Evolutionary conservation across 2,888 invertebrate genomes (phyloP).

Genomic region (Pomacea canaliculata): DNA sequence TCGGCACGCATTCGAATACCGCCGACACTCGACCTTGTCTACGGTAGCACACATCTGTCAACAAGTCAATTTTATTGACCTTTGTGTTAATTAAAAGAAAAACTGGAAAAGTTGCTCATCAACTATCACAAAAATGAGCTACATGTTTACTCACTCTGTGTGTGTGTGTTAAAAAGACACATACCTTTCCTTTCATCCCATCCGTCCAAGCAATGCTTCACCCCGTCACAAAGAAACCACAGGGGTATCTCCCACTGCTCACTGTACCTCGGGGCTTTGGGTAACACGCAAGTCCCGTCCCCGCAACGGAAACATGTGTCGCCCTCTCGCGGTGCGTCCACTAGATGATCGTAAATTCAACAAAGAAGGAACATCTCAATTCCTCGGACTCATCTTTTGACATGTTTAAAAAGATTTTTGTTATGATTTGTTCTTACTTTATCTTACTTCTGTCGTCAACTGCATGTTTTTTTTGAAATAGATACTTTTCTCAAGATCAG

Average conservation of each 20-base stretch:
- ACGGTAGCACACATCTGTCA: slow-evolving; percentile 38
- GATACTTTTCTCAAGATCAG: no score
- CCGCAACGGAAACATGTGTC: slow-evolving; percentile 46
- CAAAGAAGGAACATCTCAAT: no score
- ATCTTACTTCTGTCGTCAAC: no score
- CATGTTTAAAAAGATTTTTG: no score
- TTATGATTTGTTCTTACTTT: no score
- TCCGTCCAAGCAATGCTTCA: slow-evolving; percentile 45
- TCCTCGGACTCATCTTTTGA: no score
- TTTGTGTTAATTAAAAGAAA: no score
- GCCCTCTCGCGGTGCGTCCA: slow-evolving; percentile 1
- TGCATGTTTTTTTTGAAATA: no score
- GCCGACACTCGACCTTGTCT: slow-evolving; percentile 21
- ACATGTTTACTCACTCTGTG: no score
- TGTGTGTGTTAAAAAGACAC: neutral
- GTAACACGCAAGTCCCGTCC: slow-evolving; percentile 48
- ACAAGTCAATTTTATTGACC: neutral
- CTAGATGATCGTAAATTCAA: no score
- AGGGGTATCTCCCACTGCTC: slow-evolving; percentile 40
- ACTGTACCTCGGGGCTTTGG: slow-evolving; percentile 39
- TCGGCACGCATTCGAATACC: slow-evolving; percentile 37
- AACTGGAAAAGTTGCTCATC: neutral
- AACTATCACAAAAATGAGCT: neutral
- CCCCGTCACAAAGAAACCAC: slow-evolving; percentile 53
- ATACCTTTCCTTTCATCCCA: slow-evolving; percentile 49